Evolutionary conservation across 2,113 vertebrate genomes (phyloP), one percentile per base, ranked within the genome.

Genomic region (Panthera uncia): DNA sequence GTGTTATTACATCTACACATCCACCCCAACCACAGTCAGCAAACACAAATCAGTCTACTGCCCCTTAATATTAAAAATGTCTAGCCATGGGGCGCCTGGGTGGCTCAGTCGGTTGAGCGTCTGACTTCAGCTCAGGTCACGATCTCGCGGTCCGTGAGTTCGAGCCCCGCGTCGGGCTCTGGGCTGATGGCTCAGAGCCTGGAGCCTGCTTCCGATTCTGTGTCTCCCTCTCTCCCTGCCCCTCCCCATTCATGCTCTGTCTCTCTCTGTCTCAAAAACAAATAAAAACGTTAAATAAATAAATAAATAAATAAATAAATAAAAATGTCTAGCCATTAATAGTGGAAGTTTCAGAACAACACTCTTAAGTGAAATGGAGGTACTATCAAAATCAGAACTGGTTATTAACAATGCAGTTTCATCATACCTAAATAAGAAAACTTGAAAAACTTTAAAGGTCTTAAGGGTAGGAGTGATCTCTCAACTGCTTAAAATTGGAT

Each of bases 381-480:
- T 38, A 73, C 5, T 65, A 23, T 48, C 83, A 86, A 95, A 94
- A 76, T 80, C 5, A 83, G 25, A 23, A 71, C n/a, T 41, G 18
- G 16, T 41, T 36, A 69, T 69, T 73, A 61, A 63, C 38, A 80
- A 15, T 45, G 11, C 18, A 88, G 63, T 33, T 81, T n/a, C 65
- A 85, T 91, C 55, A 97, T 23, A 69, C 19, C 61, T 89, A 57
- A 84, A 71, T 87, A 82, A 90, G 38, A 63, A 92, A 89, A 55
- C 68, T 79, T 95, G 57, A 38, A 83, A 89, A 87, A 69, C 2
- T 61, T 79, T 73, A 86, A 63, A 84, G 69, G 31, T 23, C 29
- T 76, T 78, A 82, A 5, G 16, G 0, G 1, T 36, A 55, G 57
- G 63, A 81, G 15, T 78, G 2, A 19, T 23, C 36, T 61, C 86